Evolutionary conservation across 1,140 invertebrate genomes (phyloP), one percentile per base, ranked within the genome.

Genomic region (Plectrocnemia conspersa): DNA sequence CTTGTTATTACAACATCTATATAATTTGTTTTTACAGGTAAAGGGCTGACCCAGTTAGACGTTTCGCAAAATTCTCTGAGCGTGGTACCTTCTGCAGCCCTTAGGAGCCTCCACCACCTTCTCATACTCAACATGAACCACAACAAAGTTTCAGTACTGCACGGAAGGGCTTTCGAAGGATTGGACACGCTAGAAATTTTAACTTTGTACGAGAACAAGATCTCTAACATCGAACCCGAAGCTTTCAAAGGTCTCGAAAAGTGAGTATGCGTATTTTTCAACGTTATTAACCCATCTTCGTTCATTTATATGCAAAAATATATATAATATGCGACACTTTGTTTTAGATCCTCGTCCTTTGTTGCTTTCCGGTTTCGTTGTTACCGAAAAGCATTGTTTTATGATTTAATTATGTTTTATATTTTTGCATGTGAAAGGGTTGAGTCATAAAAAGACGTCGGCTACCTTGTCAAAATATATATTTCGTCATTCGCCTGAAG

Each of bases 81-180:
- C 47, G 77, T 77, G 10, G 87, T 91, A 27, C 89, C 89, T n/a
- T 88, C 89, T 0, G 71, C 77, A 24, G 88, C 91, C 1, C 78
- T 93, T 52, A 82, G 82, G 63, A 83, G 83, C 64, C 81, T 93
- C 24, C 85, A 88, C 66, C 83, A 86, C 64, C 77, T 93, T 48
- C 79, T 91, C 29, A 91, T 92, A 60, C 75, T 95, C 11, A 93
- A 92, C 68, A 80, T 95, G 71, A 92, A 93, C 68, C 87, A 91
- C 69, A 95, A 95, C 67, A 89, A 87, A 62, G 71, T 75, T 54
- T 80, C 73, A 11, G 80, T 79, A 38, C 77, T 94, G 15, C 87
- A 88, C 62, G 78, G 80, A 29, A 81, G 80, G 47, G 89, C 89
- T 15, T 93, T 95, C 63, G 79, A 87, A 61, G 89, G 89, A 1